Evolutionary conservation across 2,888 invertebrate genomes (phyloP).

Genomic region (Campopleginae sp.): DNA sequence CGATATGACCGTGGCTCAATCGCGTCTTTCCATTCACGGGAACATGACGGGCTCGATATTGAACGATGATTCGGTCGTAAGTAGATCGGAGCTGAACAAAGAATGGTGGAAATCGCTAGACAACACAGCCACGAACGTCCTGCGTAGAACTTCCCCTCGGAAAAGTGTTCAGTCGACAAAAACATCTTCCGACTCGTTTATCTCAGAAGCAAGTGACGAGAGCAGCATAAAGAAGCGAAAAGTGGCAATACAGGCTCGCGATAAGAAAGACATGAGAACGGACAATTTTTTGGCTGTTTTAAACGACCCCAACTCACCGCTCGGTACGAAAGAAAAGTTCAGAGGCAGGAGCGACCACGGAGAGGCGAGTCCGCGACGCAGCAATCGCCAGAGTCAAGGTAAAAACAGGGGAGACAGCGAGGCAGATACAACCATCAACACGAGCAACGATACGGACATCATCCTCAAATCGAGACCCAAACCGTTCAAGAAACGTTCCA

Average conservation of each 20-base stretch:
- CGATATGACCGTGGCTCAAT: conserved; percentile 32
- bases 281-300: conserved; percentile 49
- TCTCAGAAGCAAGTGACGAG: conserved; percentile 42
- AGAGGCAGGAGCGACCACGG: background rate
- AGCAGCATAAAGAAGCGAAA: conserved; percentile 49
- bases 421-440: background rate
- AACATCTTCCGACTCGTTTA: background rate
- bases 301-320: conserved; percentile 1
- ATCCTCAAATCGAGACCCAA: conserved; percentile 19
- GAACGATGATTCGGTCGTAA: conserved; percentile 20
- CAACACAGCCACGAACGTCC: conserved; percentile 20
- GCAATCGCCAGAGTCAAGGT: background rate
- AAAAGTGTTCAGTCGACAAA: conserved; percentile 16
- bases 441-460: conserved; percentile 53
- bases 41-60: conserved; percentile 43
- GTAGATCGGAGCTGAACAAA: background rate
- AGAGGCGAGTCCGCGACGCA: background rate
- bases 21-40: conserved; percentile 12
- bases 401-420: background rate
- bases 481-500: conserved; percentile 39
- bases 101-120: conserved; percentile 62
- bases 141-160: conserved; percentile 26
- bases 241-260: background rate
- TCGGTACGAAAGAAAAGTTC: background rate
- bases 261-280: conserved; percentile 10